Base-by-base conservation (phyloP, 1,140 invertebrate species). In the Brachionus plicatilis region DNA sequence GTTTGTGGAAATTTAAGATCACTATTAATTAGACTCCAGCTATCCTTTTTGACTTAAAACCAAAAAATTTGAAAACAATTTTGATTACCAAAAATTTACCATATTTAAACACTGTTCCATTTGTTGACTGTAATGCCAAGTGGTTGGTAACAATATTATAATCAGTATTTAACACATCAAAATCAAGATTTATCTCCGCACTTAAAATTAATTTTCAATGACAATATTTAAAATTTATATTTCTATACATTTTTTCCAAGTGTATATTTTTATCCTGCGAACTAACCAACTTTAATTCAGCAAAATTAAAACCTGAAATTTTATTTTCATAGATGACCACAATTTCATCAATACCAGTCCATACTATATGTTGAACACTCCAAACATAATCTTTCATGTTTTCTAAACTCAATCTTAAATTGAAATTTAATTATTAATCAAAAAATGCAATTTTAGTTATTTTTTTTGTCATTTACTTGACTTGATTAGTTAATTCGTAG, bases 1-100 rank as follows among this genome's bases (percentile, higher is more conserved):
- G 86, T 84, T 65, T 87, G 85, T n/a, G 88, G 87, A 72, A 90
- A 88, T 24, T 75, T 53, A 0, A 89, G 43, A 66, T 87, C 86
- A 45, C 7, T 8, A 7, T 50, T 50, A 20, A 76, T 27, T 33
- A 76, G 14, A 76, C 3, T 76, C 72, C 72, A 76, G 24, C 1
- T 53, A 27, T 8, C 24, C 27, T 50, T 45, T 20, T 50, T 76
- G 43, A 24, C 72, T 76, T 76, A 9, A 75, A 75, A 75, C 14
- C 3, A 75, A 45, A 17, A 50, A 43, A 27, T 24, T 33, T 50
- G 20, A 27, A 50, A 27, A 4, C n/a, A n/a, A 50, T 45, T 27
- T 50, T 76, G 7, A 11, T 12, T 47, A 27, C 0, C 8, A 45
- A 29, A 14, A 24, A 43, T 47, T 76, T 76, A 76, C 72, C 43